Evolutionary conservation across 2,113 vertebrate species (phyloP), one percentile per base, ranked within the genome.

Genomic region (Sprattus sprattus): DNA sequence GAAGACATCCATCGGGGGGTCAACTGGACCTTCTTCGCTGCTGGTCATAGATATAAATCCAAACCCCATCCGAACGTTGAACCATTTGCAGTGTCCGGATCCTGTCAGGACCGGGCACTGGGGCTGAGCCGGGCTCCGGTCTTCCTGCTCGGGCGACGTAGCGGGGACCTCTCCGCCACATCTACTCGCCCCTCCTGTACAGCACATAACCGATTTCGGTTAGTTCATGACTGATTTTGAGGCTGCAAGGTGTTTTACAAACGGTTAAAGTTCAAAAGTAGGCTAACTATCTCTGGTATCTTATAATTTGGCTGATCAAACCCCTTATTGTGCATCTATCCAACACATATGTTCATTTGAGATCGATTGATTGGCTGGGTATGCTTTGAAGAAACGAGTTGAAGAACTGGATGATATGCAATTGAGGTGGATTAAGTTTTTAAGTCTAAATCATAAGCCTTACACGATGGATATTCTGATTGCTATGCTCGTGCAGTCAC

Each of bases 61-160:
- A 92, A 99, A 99, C 86, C 98, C 98, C 98, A 99, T 99, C 83
- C 98, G 97, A 91, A 99, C 97, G 92, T 99, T 99, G 95, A 99
- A 99, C 98, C 98, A 99, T 89, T 99, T 99, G 94, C 98, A 99
- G 95, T 97, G 97, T 94, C 98, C 98, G 87, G 96, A 94, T 91
- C 98, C 98, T 85, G 95, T 95, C 94, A 97, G 95, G 95, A 97
- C 88, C 93, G 96, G 97, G 39, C 39, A 39, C 39, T 39, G 39
- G 39, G 39, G 39, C 39, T 39, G 39, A 92, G 96, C 93, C 91
- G 96, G 96, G 81, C 95, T 95, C 91, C 96, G 94, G 82, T 96
- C 96, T 92, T 96, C 95, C 93, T 93, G 96, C 93, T 97, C 97
- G 60, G 94, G 92, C 95, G 95, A 94, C 95, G 96, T 96, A 92